A percentile compares a stretch with the other conserved stretches of the same genome.
Evolutionary conservation across 2,797 vertebrate species (phyloP).

Genomic region (Thunnus albacares): DNA sequence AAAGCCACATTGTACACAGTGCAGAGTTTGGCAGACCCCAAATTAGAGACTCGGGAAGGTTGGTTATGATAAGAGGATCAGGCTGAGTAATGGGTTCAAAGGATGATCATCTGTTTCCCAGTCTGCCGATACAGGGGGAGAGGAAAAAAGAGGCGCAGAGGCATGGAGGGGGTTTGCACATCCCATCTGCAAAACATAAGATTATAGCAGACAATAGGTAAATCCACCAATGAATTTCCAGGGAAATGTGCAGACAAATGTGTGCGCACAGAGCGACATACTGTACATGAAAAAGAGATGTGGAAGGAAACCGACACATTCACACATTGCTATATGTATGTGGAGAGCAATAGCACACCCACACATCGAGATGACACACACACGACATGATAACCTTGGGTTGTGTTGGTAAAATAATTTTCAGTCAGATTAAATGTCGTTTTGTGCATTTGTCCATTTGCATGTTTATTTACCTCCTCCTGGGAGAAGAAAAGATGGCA

Average conservation of each 20-base stretch:
- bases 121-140: conserved; percentile 69
- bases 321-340: conserved; percentile 8
- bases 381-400: conserved; percentile 43
- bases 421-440: conserved; percentile 61
- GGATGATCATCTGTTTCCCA: conserved; percentile 82
- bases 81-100: conserved; percentile 84
- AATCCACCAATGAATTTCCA: conserved; percentile 69
- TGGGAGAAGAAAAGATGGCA: conserved; percentile 41
- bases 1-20: conserved; percentile 71
- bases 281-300: conserved; percentile 40
- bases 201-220: conserved; percentile 83
- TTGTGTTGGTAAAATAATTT: conserved; percentile 38
- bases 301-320: conserved; percentile 33
- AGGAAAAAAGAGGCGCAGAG: conserved; percentile 43
- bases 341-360: neutral
- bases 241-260: conserved; percentile 55
- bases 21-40: conserved; percentile 78
- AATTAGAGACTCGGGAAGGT: conserved; percentile 80
- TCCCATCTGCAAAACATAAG: conserved; percentile 82
- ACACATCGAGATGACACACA: neutral
- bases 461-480: conserved; percentile 62
- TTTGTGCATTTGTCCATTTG: conserved; percentile 50
- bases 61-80: conserved; percentile 86
- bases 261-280: conserved; percentile 27
- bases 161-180: conserved; percentile 65